Conservation (phyloP, 2,797 vertebrate species). For the Clarias platycephalus region DNA sequence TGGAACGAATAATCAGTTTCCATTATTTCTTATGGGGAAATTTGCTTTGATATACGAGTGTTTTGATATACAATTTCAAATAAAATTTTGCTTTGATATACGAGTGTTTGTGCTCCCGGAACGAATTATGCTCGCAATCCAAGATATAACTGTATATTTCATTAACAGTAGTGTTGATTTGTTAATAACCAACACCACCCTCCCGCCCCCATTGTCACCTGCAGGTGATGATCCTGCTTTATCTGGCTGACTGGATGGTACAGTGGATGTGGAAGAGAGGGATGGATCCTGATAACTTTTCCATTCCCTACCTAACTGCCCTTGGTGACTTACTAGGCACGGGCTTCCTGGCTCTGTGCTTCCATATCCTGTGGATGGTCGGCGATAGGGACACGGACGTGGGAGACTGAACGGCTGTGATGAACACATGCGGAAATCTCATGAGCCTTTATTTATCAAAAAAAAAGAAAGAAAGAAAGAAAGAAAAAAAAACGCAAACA, state of each 20-base stretch:
- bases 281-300: slow-evolving; percentile 98
- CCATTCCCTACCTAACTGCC: slow-evolving; percentile 97
- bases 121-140: no score
- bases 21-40: no score
- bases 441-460: slow-evolving; percentile 57
- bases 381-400: slow-evolving; percentile 90
- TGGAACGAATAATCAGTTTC: no score
- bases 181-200: neutral
- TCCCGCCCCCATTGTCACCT: neutral
- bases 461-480: neutral
- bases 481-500: no score
- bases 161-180: neutral
- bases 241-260: slow-evolving; percentile 99
- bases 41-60: no score
- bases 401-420: slow-evolving; percentile 79
- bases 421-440: neutral
- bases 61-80: no score
- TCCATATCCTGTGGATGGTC: slow-evolving; percentile 95
- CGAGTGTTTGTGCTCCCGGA: no score
- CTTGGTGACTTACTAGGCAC: slow-evolving; percentile 96
- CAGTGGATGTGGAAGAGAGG: slow-evolving; percentile 98
- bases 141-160: no score
- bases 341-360: slow-evolving; percentile 94
- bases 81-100: no score
- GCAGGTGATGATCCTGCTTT: slow-evolving; percentile 94